Base-by-base conservation (phyloP, 1,140 invertebrate genomes). In the Lordiphosa collinella region DNA sequence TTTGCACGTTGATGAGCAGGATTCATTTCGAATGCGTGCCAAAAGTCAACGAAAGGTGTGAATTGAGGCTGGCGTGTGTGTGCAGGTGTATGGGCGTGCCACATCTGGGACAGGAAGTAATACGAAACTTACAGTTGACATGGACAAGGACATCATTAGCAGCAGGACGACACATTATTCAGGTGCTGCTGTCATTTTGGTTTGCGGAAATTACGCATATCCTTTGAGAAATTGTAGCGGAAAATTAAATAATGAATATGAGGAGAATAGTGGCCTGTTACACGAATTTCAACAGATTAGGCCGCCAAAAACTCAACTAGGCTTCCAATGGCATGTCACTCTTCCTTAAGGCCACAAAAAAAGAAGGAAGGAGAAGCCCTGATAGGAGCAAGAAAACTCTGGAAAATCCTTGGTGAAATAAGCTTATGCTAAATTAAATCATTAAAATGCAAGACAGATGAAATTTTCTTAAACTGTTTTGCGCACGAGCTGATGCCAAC, bases 341-440 rank as follows among this genome's bases (percentile, higher is more conserved):
- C 66, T 61, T 57, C 36, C 44, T 52, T 38, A 32, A 56, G 41
- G 18, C 49, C 32, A 50, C 12, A 25, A 32, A 34, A n/a, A 13
- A 12, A 25, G n/a, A 46, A 47, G 47, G 65, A 57, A 52, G 34
- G 14, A 31, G 37, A 31, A 16, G n/a, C n/a, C n/a, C 14, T 53
- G 47, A 51, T 32, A 12, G 16, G 10, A 8, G 18, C 29, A 4
- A 37, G 10, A 7, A 14, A 9, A 18, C 11, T 8, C 10, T 36
- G 35, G 10, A 11, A n/a, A 22, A 36, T 36, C 18, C 47, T 25
- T 64, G 48, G 40, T 49, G 52, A 55, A 47, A 71, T 56, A 67
- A 71, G 73, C 73, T 72, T 72, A 78, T 78, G 73, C 73, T 78
- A 78, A 78, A 78, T 78, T 78, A 78, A 78, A 78, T 78, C 73